Conservation (phyloP, 1,140 invertebrate species). For the Cataglyphis hispanica region DNA sequence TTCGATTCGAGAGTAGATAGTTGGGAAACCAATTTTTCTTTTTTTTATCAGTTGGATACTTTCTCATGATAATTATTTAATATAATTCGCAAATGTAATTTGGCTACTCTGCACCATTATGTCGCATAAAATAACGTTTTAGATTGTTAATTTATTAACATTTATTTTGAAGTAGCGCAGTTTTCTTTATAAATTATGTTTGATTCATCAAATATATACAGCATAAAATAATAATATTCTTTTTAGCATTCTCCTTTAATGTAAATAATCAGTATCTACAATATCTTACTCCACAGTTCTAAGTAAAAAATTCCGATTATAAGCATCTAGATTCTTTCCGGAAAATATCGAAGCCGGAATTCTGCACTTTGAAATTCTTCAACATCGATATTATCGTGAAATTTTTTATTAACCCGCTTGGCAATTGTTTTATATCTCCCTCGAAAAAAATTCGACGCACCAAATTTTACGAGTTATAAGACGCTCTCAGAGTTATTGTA, state of each 20-base stretch:
- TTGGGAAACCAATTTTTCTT: conserved; percentile 16
- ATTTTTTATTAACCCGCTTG: conserved; percentile 13
- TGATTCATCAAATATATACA: neutral
- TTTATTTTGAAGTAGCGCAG: conserved; percentile 2
- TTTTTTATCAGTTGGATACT: neutral
- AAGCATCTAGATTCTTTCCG: neutral
- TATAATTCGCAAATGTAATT: neutral
- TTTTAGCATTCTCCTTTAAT: neutral
- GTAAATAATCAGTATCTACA: conserved; percentile 13
- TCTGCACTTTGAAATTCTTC: conserved; percentile 28
- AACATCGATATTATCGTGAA: conserved; percentile 2
- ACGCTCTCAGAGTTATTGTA: neutral
- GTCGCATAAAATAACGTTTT: neutral
- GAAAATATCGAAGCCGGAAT: neutral
- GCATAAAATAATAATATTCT: neutral
- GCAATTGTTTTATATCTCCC: neutral
- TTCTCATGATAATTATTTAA: neutral
- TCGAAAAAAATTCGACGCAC: neutral
- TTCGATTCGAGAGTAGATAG: neutral
- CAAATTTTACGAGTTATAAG: conserved; percentile 9
- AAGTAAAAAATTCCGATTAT: conserved; percentile 1
- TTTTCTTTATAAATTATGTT: neutral
- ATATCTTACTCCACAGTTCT: neutral
- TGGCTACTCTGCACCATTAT: neutral
- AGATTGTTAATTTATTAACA: neutral